Conservation (phyloP, 2,888 invertebrate genomes). For the Pseudeuparius sepicola region DNA sequence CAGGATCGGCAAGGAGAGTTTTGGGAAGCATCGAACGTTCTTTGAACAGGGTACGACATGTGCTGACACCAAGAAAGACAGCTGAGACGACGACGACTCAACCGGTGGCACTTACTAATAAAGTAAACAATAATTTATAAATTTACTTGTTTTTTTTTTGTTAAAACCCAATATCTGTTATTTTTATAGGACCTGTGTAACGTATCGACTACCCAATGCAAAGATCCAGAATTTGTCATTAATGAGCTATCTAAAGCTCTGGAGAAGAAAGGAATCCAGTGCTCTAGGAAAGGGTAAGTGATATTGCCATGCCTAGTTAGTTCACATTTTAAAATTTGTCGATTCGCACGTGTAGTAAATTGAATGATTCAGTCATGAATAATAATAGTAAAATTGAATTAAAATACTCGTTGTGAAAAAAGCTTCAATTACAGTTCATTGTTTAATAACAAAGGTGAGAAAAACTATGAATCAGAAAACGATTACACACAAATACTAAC, state of each 20-base stretch:
- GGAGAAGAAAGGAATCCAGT: slow-evolving; percentile 50
- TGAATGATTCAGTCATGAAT: too few relatives aligned
- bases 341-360: too few relatives aligned
- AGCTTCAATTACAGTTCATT: too few relatives aligned
- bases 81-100: slow-evolving; percentile 28
- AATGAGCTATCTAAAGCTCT: slow-evolving; percentile 50
- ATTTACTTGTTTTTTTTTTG: slow-evolving; percentile 1
- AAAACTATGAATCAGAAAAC: too few relatives aligned
- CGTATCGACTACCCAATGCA: slow-evolving; percentile 58
- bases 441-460: too few relatives aligned
- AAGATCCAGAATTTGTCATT: slow-evolving; percentile 54
- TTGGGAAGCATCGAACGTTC: slow-evolving; percentile 62
- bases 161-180: not conserved
- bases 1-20: slow-evolving; percentile 48
- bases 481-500: too few relatives aligned
- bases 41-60: slow-evolving; percentile 53
- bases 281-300: slow-evolving; percentile 56
- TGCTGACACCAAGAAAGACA: slow-evolving; percentile 53
- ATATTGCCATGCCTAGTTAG: too few relatives aligned
- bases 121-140: slow-evolving; percentile 39
- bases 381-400: too few relatives aligned
- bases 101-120: slow-evolving; percentile 41
- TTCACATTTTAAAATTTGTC: too few relatives aligned
- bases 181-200: slow-evolving; percentile 52
- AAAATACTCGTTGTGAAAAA: too few relatives aligned